phyloP scores from a whole-genome alignment of 2,113 vertebrate species.

The Cryptotis parvus region DNA sequence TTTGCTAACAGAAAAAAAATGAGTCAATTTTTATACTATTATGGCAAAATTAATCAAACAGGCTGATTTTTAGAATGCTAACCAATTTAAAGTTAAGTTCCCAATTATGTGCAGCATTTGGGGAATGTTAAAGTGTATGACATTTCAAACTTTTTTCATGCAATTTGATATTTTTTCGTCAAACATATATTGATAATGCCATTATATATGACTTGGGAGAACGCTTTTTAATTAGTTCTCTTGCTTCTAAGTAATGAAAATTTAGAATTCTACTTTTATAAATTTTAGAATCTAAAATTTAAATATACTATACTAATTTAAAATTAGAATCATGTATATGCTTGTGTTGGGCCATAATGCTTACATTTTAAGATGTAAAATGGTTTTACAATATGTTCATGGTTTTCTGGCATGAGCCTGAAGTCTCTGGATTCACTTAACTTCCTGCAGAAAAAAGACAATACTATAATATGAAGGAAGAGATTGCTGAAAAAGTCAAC shows the following conservation, averaged over 20 bases:
- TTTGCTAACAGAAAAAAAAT: too few species aligned
- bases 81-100: conserved; percentile 2
- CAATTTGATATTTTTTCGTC: not conserved
- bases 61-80: conserved; percentile 10
- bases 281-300: not conserved
- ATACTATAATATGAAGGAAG: conserved; percentile 14
- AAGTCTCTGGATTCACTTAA: conserved; percentile 29
- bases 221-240: not conserved
- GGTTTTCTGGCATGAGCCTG: conserved; percentile 1
- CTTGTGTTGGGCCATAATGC: not conserved
- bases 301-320: not conserved
- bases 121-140: not conserved
- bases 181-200: not conserved
- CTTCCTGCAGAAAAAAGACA: conserved; percentile 53
- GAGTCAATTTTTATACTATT: too few species aligned
- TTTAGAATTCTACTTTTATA: conserved; percentile 37
- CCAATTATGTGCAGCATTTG: not conserved
- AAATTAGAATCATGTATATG: not conserved
- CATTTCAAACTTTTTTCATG: conserved; percentile 5
- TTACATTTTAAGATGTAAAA: conserved; percentile 40
- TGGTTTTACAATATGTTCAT: not conserved
- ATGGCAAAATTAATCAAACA: not conserved
- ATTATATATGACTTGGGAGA: not conserved
- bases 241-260: conserved; percentile 21
- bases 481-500: conserved; percentile 63